Conservation (phyloP, 2,888 invertebrate species). For the Lasioglossum figueresi region DNA sequence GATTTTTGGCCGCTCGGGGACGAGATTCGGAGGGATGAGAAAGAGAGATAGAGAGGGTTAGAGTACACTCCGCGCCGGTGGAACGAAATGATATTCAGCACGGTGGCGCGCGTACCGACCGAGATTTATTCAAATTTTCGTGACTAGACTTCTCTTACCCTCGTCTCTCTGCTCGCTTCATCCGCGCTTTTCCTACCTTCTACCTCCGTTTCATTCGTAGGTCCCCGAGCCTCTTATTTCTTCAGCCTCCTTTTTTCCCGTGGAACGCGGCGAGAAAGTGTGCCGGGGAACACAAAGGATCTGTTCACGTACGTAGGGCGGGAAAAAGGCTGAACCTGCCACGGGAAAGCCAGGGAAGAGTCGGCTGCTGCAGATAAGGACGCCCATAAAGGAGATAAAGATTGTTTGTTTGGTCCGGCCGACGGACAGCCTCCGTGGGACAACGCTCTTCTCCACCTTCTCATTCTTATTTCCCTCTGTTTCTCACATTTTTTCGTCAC, state of each 20-base stretch:
- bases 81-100: constrained; percentile 62
- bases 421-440: constrained; percentile 62
- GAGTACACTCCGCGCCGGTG: constrained; percentile 22
- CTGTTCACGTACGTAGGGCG: constrained; percentile 59
- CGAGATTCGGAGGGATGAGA: background rate
- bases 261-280: constrained; percentile 59
- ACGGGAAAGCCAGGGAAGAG: constrained; percentile 57
- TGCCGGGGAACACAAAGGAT: constrained; percentile 63
- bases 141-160: constrained; percentile 28
- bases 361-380: constrained; percentile 70
- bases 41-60: constrained; percentile 8
- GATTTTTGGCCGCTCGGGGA: constrained; percentile 29
- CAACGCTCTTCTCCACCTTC: constrained; percentile 30
- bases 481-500: constrained; percentile 34
- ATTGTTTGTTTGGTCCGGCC: constrained; percentile 75
- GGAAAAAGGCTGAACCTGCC: constrained; percentile 57
- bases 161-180: constrained; percentile 8
- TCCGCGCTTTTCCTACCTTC: background rate
- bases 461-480: constrained; percentile 34
- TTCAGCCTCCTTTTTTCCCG: background rate
- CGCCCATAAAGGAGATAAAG: constrained; percentile 72
- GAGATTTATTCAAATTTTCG: constrained; percentile 68
- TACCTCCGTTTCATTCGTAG: constrained; percentile 15
- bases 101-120: constrained; percentile 18
- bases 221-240: constrained; percentile 25